These are phyloP conservation scores for Lacanobia oleracea DNA, from an alignment of 2,888 invertebrate species.

Conservation along the genomic window DNA sequence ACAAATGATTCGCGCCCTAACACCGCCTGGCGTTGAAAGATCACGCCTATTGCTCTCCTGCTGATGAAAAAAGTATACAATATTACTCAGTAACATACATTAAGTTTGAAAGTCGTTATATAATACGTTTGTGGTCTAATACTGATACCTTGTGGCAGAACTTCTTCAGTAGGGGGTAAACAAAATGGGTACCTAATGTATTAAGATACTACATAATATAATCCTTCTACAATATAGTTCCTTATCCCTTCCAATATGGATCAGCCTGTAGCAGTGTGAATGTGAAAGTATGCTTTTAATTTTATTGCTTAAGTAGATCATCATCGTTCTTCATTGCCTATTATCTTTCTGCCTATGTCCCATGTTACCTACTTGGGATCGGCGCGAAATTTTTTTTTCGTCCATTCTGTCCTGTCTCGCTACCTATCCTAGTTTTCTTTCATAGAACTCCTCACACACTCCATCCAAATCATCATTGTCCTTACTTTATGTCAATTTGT, in stretches of 20 bases:
- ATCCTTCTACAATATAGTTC: too few relatives aligned
- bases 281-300: not conserved
- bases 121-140: slow-evolving; percentile 31
- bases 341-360: not conserved
- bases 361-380: too few relatives aligned
- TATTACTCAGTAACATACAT: slow-evolving; percentile 67
- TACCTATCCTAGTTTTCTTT: too few relatives aligned
- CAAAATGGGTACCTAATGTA: too few relatives aligned
- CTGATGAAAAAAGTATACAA: slow-evolving; percentile 86
- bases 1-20: slow-evolving; percentile 90
- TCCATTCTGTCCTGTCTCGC: too few relatives aligned
- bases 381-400: too few relatives aligned
- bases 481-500: not conserved
- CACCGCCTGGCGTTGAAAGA: slow-evolving; percentile 90
- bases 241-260: not conserved
- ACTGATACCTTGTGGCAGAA: not conserved
- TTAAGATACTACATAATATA: too few relatives aligned
- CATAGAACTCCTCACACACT: too few relatives aligned
- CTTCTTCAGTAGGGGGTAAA: not conserved
- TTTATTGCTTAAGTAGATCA: not conserved
- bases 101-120: slow-evolving; percentile 54
- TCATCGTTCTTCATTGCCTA: not conserved
- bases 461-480: not conserved
- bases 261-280: not conserved
- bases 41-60: slow-evolving; percentile 89